Evolutionary conservation across 2,113 vertebrate genomes (phyloP).

Genomic region (Gambusia holbrooki): DNA sequence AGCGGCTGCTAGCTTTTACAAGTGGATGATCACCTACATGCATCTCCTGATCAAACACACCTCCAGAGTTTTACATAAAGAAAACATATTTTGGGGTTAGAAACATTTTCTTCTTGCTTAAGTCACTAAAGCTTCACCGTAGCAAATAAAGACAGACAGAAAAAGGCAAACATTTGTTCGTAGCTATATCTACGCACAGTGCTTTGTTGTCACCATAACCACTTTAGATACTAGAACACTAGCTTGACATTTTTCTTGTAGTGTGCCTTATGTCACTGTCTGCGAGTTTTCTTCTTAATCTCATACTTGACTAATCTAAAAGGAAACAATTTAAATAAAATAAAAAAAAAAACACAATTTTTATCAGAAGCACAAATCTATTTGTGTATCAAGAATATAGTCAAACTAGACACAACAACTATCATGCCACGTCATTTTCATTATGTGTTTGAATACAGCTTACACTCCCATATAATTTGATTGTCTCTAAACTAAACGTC

Average conservation of each 20-base stretch:
- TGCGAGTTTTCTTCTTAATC: conserved; percentile 24
- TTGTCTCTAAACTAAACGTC: conserved; percentile 78
- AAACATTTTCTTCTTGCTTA: not conserved
- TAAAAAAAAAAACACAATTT: conserved; percentile 58
- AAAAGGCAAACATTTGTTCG: conserved; percentile 21
- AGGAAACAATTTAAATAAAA: conserved; percentile 36
- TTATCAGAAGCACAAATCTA: conserved; percentile 57
- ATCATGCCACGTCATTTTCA: conserved; percentile 61
- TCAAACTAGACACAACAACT: conserved; percentile 64
- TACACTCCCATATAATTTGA: conserved; percentile 62
- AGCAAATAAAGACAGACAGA: conserved; percentile 16
- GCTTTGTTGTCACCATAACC: conserved; percentile 30
- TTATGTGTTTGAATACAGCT: conserved; percentile 42
- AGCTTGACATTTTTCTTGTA: conserved; percentile 25
- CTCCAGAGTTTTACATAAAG: not conserved
- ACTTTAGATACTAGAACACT: conserved; percentile 40
- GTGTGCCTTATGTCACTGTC: conserved; percentile 22
- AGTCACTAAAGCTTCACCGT: conserved; percentile 12
- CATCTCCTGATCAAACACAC: conserved; percentile 20
- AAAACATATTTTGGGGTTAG: not conserved
- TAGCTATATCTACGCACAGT: conserved; percentile 59
- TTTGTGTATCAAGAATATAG: conserved; percentile 58
- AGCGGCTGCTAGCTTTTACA: not conserved
- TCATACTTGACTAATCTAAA: conserved; percentile 41
- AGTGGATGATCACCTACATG: conserved; percentile 6